phyloP scores from a whole-genome alignment of 2,797 vertebrate species.

The Halcyon chelicuti region DNA sequence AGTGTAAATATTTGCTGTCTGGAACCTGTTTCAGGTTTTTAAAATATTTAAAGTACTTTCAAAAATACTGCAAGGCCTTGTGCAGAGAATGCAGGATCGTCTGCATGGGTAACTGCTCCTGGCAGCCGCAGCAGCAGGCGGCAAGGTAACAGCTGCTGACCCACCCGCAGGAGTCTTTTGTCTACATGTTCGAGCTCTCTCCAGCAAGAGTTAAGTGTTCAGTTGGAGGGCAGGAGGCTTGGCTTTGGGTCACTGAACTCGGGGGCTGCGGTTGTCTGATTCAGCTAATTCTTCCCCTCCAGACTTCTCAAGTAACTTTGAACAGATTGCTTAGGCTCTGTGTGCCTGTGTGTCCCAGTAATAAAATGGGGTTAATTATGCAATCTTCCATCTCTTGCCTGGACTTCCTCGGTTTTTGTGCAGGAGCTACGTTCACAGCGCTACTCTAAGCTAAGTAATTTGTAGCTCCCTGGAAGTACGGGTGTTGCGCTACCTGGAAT shows the following conservation, averaged over 20 bases:
- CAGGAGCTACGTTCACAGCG: not conserved
- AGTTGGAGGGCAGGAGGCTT: conserved; percentile 33
- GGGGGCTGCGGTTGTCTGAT: conserved; percentile 12
- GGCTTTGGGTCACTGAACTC: conserved; percentile 48
- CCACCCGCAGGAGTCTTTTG: not conserved
- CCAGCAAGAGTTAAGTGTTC: not conserved
- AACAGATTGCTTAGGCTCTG: not conserved
- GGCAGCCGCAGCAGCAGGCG: not conserved
- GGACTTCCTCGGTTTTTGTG: not conserved
- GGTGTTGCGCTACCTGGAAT: not conserved
- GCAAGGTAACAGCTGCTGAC: not conserved
- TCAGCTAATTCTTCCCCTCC: conserved; percentile 43
- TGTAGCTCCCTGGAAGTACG: not conserved
- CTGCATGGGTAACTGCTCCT: rapidly evolving
- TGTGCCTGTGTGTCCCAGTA: not conserved
- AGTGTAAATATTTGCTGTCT: conserved; percentile 29
- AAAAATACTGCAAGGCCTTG: not conserved
- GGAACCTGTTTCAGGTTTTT: conserved; percentile 9
- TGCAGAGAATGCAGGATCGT: not conserved
- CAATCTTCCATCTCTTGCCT: not conserved
- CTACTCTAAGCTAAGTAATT: not conserved
- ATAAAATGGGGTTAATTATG: conserved; percentile 15
- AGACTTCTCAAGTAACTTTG: conserved; percentile 13
- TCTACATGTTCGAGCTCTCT: not conserved
- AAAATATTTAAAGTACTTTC: not conserved